phyloP scores from a whole-genome alignment of 23 tunicate genomes.

The Halocynthia aurantium region DNA sequence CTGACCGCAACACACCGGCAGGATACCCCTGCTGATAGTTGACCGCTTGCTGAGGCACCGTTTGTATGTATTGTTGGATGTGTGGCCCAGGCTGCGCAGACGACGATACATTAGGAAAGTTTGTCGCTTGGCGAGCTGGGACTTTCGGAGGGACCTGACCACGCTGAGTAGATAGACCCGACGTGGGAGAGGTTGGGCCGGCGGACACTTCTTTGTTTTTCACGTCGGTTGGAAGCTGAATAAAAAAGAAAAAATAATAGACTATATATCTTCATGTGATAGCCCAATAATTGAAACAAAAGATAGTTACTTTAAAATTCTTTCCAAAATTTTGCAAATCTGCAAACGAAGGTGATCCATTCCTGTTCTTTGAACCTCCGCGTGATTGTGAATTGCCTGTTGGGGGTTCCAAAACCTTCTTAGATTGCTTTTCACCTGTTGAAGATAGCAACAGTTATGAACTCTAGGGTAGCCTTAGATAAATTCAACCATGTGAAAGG shows the following conservation, averaged over 20 bases:
- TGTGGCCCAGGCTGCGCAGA: neutral
- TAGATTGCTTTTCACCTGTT: no score
- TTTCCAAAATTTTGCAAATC: neutral
- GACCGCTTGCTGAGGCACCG: neutral
- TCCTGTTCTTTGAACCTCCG: no score
- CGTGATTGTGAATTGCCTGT: no score
- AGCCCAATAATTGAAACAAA: neutral
- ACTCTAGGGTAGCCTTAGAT: no score
- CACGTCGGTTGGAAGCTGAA: conserved; percentile 3
- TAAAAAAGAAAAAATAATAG: neutral
- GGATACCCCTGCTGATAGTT: no score
- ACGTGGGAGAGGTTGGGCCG: neutral
- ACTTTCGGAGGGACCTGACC: neutral
- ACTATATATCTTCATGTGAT: neutral
- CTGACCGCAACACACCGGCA: no score
- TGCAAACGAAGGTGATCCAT: no score
- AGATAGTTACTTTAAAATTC: neutral
- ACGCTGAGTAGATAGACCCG: neutral
- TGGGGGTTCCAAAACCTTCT: no score
- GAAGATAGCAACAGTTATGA: no score
- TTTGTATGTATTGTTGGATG: neutral
- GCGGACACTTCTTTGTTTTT: neutral
- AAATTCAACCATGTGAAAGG: no score
- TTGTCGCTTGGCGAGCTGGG: neutral
- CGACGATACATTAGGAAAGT: neutral